Evolutionary conservation across 30 jellyfish, hydroid and myxozoan species (phyloP).

Genomic region (Turritopsis dohrnii): DNA sequence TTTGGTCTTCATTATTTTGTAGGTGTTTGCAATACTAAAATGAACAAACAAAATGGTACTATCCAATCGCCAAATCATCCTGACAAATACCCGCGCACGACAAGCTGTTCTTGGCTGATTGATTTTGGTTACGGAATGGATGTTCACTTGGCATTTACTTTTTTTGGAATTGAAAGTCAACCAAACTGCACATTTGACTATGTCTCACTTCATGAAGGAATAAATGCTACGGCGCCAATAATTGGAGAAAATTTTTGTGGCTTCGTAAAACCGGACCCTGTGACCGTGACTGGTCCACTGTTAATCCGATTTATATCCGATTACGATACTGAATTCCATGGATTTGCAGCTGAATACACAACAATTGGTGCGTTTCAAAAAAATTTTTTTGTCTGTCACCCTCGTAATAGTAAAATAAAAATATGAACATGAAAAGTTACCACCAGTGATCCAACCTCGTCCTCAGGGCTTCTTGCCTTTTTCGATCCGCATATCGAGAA

Average conservation of each 20-base stretch:
- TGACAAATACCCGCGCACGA: constrained; percentile 54
- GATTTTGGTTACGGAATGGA: constrained; percentile 79
- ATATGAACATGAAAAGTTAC: too few relatives aligned
- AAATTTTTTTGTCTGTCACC: not conserved
- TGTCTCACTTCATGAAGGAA: constrained; percentile 61
- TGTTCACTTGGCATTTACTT: constrained; percentile 38
- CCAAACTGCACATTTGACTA: constrained; percentile 77
- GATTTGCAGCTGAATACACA: constrained; percentile 52
- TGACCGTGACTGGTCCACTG: constrained; percentile 56
- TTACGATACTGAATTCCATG: constrained; percentile 69
- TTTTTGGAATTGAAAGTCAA: constrained; percentile 51
- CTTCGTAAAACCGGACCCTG: constrained; percentile 41
- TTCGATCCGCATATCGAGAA: too few relatives aligned
- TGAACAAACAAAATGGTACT: constrained; percentile 33
- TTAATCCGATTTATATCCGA: constrained; percentile 58
- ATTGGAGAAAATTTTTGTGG: constrained; percentile 71
- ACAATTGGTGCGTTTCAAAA: constrained; percentile 60
- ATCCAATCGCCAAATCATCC: constrained; percentile 82
- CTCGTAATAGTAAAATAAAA: too few relatives aligned
- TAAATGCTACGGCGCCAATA: constrained; percentile 39
- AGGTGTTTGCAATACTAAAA: constrained; percentile 65
- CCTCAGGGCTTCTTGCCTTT: too few relatives aligned
- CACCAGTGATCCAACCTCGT: too few relatives aligned
- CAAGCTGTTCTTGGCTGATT: constrained; percentile 64
- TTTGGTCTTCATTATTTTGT: too few relatives aligned